Evolutionary conservation across 2,797 vertebrate genomes (phyloP).

Genomic region (Alosa sapidissima): DNA sequence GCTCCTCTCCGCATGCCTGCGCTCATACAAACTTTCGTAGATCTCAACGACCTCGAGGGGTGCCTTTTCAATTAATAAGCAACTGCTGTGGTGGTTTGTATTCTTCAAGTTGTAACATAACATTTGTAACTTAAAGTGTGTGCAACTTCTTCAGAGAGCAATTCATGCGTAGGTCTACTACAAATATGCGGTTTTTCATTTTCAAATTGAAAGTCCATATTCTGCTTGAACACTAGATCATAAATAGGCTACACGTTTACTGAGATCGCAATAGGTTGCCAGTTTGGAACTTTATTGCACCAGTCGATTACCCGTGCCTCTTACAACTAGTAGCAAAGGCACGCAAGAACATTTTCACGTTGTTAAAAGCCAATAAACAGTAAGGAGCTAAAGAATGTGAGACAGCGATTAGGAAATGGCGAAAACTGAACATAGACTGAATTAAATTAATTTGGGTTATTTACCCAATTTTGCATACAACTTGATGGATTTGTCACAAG

Average conservation of each 20-base stretch:
- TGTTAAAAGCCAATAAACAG: slow-evolving; percentile 67
- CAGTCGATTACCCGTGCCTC: neutral
- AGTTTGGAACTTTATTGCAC: neutral
- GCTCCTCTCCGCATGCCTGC: slow-evolving; percentile 16
- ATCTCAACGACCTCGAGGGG: neutral
- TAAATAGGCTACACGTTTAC: neutral
- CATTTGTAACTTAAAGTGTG: neutral
- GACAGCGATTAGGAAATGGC: slow-evolving; percentile 58
- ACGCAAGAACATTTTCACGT: slow-evolving; percentile 40
- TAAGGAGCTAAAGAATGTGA: slow-evolving; percentile 43
- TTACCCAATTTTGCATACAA: neutral
- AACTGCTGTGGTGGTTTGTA: neutral
- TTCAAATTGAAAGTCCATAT: neutral
- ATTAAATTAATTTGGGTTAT: slow-evolving; percentile 33
- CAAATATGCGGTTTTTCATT: neutral
- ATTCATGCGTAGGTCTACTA: neutral
- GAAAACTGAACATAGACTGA: slow-evolving; percentile 47
- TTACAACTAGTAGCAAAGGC: slow-evolving; percentile 6
- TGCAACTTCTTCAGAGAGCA: neutral
- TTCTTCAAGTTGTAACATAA: neutral
- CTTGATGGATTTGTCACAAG: neutral
- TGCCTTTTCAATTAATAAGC: neutral
- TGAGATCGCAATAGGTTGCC: neutral
- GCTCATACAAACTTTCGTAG: neutral
- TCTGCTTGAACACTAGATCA: neutral